Base-by-base conservation (phyloP, 2,797 vertebrate genomes). In the Eulemur rubriventer region DNA sequence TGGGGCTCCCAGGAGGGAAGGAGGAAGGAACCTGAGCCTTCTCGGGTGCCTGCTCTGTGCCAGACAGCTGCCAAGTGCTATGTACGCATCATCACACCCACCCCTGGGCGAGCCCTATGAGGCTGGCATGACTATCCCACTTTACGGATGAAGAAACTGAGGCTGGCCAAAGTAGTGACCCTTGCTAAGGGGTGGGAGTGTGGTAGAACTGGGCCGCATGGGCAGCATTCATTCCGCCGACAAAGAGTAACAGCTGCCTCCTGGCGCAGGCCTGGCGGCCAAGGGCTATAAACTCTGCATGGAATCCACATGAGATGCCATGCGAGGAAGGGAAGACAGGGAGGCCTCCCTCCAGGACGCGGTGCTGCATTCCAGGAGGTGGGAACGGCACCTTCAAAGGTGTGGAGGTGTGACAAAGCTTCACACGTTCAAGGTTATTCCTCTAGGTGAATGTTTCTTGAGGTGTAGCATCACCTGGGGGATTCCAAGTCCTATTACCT, bases 31-130 rank as follows among this genome's bases (percentile, higher is more conserved):
- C 8, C 6, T 14, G 28, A 20, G 38, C 18, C 65, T 22, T 17
- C 11, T 13, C 4, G 22, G n/a, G 41, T 8, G 7, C 20, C 28
- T 30, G 28, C 82, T 69, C 26, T 2, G n/a, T 30, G 46, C 46
- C 38, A 59, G 33, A 61, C 16, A 0, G 57, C 41, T 76, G 43
- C 55, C 46, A 6, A 48, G 57, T 38, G 33, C 7, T 4, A 2
- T 2, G 41, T 17, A 20, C 72, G 63, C 57, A 22, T 59, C 22
- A 41, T 13, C 28, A 38, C 63, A 41, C 52, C 20, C 20, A 33
- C 50, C 24, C 50, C 7, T 14, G 16, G 9, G n/a, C 0, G 0
- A 43, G 12, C 7, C 16, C 14, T 17, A 1, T 3, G 26, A 30
- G 28, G 26, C 46, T 46, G 57, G 57, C 7, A 7, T 24, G 30